Evolutionary conservation across 2,888 invertebrate genomes (phyloP), one percentile per base, ranked within the genome.

Genomic region (Iselma pallidipennis): DNA sequence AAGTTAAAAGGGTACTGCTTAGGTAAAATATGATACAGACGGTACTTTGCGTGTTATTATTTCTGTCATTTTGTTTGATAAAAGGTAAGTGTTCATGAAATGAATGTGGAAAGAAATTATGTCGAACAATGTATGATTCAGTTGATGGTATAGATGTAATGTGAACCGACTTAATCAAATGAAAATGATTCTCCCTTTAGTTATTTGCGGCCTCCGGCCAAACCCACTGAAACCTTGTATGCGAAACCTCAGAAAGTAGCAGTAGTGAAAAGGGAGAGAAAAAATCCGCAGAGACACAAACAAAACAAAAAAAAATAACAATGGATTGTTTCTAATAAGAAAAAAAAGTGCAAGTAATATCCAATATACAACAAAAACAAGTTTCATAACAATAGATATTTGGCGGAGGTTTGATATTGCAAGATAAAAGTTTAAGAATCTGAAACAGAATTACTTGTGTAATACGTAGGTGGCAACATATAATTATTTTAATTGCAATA

Each of bases 401-500:
- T n/a, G n/a, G n/a, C n/a, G n/a, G n/a, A n/a, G n/a, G n/a, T n/a
- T n/a, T n/a, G n/a, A n/a, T n/a, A n/a, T n/a, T n/a, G n/a, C n/a
- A n/a, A n/a, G n/a, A n/a, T n/a, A n/a, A n/a, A n/a, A n/a, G n/a
- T n/a, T n/a, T n/a, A n/a, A n/a, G n/a, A n/a, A n/a, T n/a, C n/a
- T n/a, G n/a, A n/a, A n/a, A n/a, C n/a, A n/a, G n/a, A n/a, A n/a
- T n/a, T n/a, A n/a, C n/a, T n/a, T n/a, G n/a, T n/a, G n/a, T n/a
- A n/a, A n/a, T n/a, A n/a, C n/a, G 50, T 57, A 57, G 55, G 55
- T 45, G 56, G 57, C 54, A 61, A 57, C 59, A 37, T 60, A 50
- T 64, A 60, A 64, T 64, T 64, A 64, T 57, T 57, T 57, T 60
- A 64, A 64, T 64, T 64, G 57, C 37, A 57, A 57, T 48, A 50